Conservation (phyloP, 1,140 invertebrate genomes). For the Drosophila sturtevanti region DNA sequence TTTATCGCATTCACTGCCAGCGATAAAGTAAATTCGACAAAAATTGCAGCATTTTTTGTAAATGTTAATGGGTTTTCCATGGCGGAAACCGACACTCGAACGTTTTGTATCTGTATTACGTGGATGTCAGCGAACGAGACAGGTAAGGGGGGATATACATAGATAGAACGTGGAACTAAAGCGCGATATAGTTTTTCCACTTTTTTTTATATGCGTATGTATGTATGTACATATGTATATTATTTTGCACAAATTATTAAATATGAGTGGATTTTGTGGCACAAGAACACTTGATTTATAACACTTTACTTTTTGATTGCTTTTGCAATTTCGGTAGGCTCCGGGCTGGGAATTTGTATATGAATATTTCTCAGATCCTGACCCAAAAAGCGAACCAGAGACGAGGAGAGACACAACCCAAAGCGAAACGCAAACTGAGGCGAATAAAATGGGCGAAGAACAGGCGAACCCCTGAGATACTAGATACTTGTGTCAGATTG, state of each 20-base stretch:
- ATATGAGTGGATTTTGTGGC: not conserved
- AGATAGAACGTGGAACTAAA: slow-evolving; percentile 31
- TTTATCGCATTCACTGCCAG: slow-evolving; percentile 38
- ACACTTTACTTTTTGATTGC: slow-evolving; percentile 49
- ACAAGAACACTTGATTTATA: slow-evolving; percentile 8
- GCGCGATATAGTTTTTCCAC: not conserved
- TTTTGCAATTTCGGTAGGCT: slow-evolving; percentile 38
- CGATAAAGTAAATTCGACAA: not conserved
- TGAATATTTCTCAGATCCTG: slow-evolving; percentile 62
- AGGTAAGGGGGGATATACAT: slow-evolving; percentile 15
- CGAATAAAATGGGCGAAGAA: slow-evolving; percentile 57
- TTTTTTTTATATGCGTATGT: not conserved
- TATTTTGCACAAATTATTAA: not conserved
- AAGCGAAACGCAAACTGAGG: slow-evolving; percentile 81
- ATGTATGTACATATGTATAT: not conserved
- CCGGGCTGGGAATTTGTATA: slow-evolving; percentile 48
- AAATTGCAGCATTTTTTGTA: slow-evolving; percentile 17
- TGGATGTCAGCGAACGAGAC: slow-evolving; percentile 2
- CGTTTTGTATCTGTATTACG: slow-evolving; percentile 19
- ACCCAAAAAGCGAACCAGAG: slow-evolving; percentile 77
- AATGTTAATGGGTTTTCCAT: slow-evolving; percentile 22
- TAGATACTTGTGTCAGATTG: not conserved
- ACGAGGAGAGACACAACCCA: slow-evolving; percentile 80
- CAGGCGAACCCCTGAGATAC: slow-evolving; percentile 46
- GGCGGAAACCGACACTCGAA: slow-evolving; percentile 60